phyloP scores from a whole-genome alignment of 2,797 vertebrate species.

The Chanos chanos region DNA sequence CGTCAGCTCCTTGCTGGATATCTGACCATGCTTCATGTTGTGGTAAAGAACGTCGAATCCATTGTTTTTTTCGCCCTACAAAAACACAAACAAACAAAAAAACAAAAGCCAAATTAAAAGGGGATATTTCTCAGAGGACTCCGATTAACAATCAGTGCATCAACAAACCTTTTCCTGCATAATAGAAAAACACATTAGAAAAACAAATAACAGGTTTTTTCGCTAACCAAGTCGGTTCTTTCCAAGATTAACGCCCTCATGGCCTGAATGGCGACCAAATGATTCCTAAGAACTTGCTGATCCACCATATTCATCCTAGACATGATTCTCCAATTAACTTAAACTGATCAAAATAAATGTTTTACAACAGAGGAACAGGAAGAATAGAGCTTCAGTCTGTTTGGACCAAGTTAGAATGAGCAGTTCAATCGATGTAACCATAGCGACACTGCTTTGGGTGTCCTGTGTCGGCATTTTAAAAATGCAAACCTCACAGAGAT shows the following conservation, averaged over 20 bases:
- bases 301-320: constrained; percentile 62
- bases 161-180: neutral
- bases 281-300: constrained; percentile 53
- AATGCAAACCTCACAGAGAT: constrained; percentile 22
- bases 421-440: constrained; percentile 1
- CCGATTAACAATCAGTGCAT: constrained; percentile 1
- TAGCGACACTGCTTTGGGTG: constrained; percentile 18
- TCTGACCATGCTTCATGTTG: constrained; percentile 97
- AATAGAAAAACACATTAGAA: neutral
- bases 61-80: constrained; percentile 95
- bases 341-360: no score
- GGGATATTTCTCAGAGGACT: neutral
- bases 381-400: neutral
- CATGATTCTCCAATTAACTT: constrained; percentile 37
- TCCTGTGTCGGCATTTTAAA: constrained; percentile 21
- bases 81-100: constrained; percentile 40
- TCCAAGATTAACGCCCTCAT: constrained; percentile 53
- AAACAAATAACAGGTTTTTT: no score
- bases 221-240: constrained; percentile 19
- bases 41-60: constrained; percentile 97
- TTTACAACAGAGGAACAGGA: no score
- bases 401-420: neutral
- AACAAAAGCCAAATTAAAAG: neutral
- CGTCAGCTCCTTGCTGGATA: constrained; percentile 93
- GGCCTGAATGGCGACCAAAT: constrained; percentile 56